Evolutionary conservation across 2,888 invertebrate species (phyloP).

Genomic region (Phaedon cochleariae): DNA sequence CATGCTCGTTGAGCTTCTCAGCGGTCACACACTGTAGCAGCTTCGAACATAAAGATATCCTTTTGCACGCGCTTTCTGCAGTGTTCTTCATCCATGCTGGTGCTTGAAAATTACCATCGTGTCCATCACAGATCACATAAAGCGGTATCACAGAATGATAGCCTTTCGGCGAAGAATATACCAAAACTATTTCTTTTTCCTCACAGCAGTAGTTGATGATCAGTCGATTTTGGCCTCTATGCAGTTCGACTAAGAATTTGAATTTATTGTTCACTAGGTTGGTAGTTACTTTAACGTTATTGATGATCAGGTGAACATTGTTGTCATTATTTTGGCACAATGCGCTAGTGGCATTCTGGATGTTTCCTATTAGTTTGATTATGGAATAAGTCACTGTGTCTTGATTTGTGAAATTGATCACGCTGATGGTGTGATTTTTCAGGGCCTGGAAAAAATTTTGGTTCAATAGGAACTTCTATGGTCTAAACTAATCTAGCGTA

Average conservation of each 20-base stretch:
- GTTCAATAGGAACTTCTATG: no score
- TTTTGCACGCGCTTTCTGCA: slow-evolving; percentile 75
- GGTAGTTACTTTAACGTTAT: slow-evolving; percentile 30
- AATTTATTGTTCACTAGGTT: slow-evolving; percentile 69
- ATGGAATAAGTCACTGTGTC: slow-evolving; percentile 46
- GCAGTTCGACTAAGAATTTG: slow-evolving; percentile 72
- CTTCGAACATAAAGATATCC: slow-evolving; percentile 80
- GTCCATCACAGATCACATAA: slow-evolving; percentile 83
- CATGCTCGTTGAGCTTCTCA: slow-evolving; percentile 84
- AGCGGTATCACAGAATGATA: slow-evolving; percentile 77
- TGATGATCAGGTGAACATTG: slow-evolving; percentile 32
- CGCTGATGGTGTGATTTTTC: slow-evolving; percentile 41
- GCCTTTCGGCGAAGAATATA: slow-evolving; percentile 68
- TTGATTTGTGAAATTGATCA: slow-evolving; percentile 42
- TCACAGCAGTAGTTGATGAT: slow-evolving; percentile 67
- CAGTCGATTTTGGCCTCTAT: slow-evolving; percentile 71
- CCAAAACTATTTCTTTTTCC: slow-evolving; percentile 64
- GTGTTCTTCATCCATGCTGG: slow-evolving; percentile 64
- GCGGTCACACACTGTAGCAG: slow-evolving; percentile 87
- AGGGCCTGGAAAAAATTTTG: slow-evolving; percentile 25
- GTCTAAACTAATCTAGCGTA: no score
- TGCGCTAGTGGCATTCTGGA: slow-evolving; percentile 29
- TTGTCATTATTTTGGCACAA: slow-evolving; percentile 35
- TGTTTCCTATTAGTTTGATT: slow-evolving; percentile 44
- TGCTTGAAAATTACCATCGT: slow-evolving; percentile 80